Base-by-base conservation (phyloP, 2,888 invertebrate genomes). In the Amiota communis region DNA sequence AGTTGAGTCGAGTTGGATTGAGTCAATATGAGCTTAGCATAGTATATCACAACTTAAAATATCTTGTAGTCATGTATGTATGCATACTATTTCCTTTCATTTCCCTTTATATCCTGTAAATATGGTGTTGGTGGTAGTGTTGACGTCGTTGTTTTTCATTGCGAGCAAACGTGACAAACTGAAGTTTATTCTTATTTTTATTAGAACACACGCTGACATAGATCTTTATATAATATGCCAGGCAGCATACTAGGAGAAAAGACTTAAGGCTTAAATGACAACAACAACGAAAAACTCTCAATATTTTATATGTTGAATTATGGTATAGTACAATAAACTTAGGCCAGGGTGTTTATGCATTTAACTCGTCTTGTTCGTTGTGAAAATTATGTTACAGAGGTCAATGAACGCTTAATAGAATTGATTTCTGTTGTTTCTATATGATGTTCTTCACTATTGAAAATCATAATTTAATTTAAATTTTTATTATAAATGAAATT, bases 161-260 rank as follows among this genome's bases (percentile, higher is more conserved):
- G 57, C 72, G 71, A 64, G 46, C 12, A 71, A 78, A 78, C 78
- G 78, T 80, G 82, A 76, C 77, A 76, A 76, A 75, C 75, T 68
- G 64, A 15, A 70, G 70, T 72, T 74, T 70, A 75, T 78, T 70
- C 71, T 17, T 36, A 73, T 73, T 71, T 71, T 72, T 68, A 78
- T 77, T 59, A 65, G 70, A 59, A 74, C 51, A 68, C 51, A 68
- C 36, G 67, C 36, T 68, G 67, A 68, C 67, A 68, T 23, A 47
- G 36, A 67, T 51, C 46, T 13, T 73, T 36, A 77, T 70, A 76
- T 76, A 49, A 76, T 70, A 74, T 73, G 49, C 65, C 49, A 49
- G 77, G 74, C 64, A 65, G 70, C 70, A 80, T 13, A n/a, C n/a
- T n/a, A 49, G 17, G 48, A 48, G 11, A 56, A 23, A 49, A 11